Evolutionary conservation across 2,888 invertebrate genomes (phyloP), one percentile per base, ranked within the genome.

Genomic region (Apamea epomidion): DNA sequence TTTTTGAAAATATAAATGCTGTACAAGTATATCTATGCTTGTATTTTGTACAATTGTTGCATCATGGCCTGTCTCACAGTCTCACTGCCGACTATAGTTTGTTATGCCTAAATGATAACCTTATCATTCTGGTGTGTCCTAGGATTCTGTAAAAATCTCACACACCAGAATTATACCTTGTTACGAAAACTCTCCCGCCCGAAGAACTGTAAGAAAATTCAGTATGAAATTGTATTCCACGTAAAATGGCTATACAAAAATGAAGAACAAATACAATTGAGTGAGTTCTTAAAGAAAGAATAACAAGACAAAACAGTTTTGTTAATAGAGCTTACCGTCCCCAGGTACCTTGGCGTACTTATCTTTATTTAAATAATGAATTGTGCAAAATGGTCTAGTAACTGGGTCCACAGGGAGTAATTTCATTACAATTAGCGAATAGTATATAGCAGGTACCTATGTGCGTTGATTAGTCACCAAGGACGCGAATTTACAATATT

Each of bases 401-500:
- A 72, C 48, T 75, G n/a, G 45, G 76, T 45, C 87, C 64, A 29
- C 12, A 16, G 77, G 81, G 82, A 83, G 45, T 74, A 67, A 81
- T 84, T 86, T 78, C 45, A 74, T 83, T 80, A 78, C 54, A 85
- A 76, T 82, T 80, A 83, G 76, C 62, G 60, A 77, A 73, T 75
- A 72, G 48, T 65, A 51, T 51, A 32, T 37, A 45, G 16, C 16
- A 29, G n/a, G 54, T 51, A 48, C 45, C 45, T 48, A 51, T 18
- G 48, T 76, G 32, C 42, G 77, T 76, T 72, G 7, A 80, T 75
- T 85, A 87, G 62, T 78, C 83, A 76, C 88, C 16, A 69, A 85
- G 87, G 88, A 77, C 85, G 37, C 8, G 54, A 82, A 76, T 87
- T 87, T 85, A 85, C 68, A 67, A 65, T 68, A 80, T 71, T 58